Percentiles rank a stretch among this genome's conserved stretches.
Conservation (phyloP, 2,113 vertebrate genomes). For the Podilymbus podiceps region DNA sequence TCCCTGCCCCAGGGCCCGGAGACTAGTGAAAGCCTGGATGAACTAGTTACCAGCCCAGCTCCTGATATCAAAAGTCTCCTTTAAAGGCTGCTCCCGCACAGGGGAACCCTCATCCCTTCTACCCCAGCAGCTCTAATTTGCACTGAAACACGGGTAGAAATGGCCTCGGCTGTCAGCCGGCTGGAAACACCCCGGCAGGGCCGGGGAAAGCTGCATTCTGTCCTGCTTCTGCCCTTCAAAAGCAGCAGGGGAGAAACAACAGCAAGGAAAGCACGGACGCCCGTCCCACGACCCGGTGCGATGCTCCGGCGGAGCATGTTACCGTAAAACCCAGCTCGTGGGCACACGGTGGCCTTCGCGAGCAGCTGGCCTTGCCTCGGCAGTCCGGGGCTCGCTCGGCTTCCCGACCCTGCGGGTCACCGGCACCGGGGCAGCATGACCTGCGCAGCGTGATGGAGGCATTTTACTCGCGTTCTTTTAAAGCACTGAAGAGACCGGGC, state of each 20-base stretch:
- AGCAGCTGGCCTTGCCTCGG: neutral
- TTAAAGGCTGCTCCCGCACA: neutral
- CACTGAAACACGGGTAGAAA: neutral
- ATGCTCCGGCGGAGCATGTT: rapidly evolving
- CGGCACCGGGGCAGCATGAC: neutral
- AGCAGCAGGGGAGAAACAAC: neutral
- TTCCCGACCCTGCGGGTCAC: neutral
- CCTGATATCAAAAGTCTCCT: neutral
- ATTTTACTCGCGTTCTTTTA: neutral
- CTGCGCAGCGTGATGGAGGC: rapidly evolving
- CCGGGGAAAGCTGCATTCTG: rapidly evolving
- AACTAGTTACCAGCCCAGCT: neutral
- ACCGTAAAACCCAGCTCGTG: rapidly evolving
- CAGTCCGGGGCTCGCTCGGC: rapidly evolving
- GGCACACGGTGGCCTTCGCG: rapidly evolving
- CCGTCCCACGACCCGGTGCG: rapidly evolving
- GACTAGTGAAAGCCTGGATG: neutral
- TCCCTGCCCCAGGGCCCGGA: neutral
- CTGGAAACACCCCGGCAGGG: neutral
- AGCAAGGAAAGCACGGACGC: rapidly evolving
- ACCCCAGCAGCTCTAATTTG: neutral
- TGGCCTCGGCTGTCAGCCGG: neutral
- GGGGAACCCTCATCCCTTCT: neutral
- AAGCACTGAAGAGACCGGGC: neutral
- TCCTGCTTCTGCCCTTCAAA: neutral